These are phyloP conservation scores for Jordanella pulchra DNA, from an alignment of 2,797 vertebrate genomes.

Conservation along the genomic window DNA sequence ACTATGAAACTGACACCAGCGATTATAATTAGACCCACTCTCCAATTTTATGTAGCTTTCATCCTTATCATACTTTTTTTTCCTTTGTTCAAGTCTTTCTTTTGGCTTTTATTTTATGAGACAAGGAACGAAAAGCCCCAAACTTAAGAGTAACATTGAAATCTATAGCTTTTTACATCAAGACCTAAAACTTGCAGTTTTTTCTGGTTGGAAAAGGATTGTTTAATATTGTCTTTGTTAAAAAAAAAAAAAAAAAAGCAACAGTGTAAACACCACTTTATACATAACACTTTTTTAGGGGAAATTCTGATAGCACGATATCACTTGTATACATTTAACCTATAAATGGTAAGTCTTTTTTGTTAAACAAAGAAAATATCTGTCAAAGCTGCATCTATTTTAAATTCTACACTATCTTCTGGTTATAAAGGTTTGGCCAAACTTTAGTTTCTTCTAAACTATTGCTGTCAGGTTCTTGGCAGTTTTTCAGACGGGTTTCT, in stretches of 20 bases:
- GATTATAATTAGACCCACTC: constrained; percentile 8
- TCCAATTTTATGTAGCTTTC: constrained; percentile 18
- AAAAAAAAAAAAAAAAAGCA: constrained; percentile 12
- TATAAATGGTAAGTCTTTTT: no score
- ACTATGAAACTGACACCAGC: constrained; percentile 6
- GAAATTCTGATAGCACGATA: no score
- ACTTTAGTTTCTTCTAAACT: no score
- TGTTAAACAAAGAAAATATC: no score
- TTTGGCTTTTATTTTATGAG: constrained; percentile 10
- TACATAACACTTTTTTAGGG: no score
- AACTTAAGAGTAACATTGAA: background rate
- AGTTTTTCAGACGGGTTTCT: background rate
- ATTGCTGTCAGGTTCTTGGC: background rate
- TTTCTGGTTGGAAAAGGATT: background rate
- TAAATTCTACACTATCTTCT: no score
- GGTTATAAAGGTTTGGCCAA: no score
- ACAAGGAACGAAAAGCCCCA: constrained; percentile 12
- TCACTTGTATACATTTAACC: no score
- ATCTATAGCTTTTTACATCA: background rate
- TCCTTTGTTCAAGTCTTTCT: constrained; percentile 10
- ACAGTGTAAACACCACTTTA: constrained; percentile 2
- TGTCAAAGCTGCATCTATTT: no score
- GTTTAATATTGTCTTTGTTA: constrained; percentile 3
- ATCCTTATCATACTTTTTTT: constrained; percentile 6
- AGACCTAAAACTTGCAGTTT: background rate